Percentiles rank a stretch among this genome's conserved stretches.
Conservation (phyloP, 2,797 vertebrate species). For the Falco cherrug region DNA sequence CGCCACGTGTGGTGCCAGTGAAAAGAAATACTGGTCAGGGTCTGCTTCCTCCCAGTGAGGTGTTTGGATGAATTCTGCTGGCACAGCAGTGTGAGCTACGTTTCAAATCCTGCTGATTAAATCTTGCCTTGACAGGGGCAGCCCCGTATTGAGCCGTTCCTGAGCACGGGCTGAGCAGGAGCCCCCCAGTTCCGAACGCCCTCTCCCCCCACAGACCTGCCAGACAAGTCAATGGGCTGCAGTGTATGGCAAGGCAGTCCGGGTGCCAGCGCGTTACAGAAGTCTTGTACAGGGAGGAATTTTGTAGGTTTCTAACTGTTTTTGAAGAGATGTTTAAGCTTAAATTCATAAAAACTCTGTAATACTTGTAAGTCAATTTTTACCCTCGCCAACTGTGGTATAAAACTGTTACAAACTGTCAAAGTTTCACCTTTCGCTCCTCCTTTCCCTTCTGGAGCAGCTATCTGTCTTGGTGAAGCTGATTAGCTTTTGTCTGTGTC, state of each 20-base stretch:
- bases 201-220: neutral
- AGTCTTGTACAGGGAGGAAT: neutral
- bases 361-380: neutral
- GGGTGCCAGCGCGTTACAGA: neutral
- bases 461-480: neutral
- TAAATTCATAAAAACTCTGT: neutral
- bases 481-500: neutral
- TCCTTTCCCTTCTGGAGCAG: neutral
- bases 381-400: neutral
- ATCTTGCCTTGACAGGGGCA: constrained; percentile 14
- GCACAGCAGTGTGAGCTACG: constrained; percentile 8
- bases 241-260: neutral
- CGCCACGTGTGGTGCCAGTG: constrained; percentile 15
- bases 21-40: constrained; percentile 62
- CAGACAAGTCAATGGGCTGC: neutral
- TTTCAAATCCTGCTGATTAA: constrained; percentile 26
- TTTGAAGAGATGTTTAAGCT: neutral
- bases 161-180: neutral
- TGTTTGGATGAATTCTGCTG: constrained; percentile 47
- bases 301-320: neutral
- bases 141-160: neutral
- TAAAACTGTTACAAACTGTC: neutral
- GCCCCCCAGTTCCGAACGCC: neutral
- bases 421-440: neutral
- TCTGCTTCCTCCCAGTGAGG: constrained; percentile 11